Evolutionary conservation across 2,797 vertebrate species (phyloP), one percentile per base, ranked within the genome.

Genomic region (Paedocypris micromegethes): DNA sequence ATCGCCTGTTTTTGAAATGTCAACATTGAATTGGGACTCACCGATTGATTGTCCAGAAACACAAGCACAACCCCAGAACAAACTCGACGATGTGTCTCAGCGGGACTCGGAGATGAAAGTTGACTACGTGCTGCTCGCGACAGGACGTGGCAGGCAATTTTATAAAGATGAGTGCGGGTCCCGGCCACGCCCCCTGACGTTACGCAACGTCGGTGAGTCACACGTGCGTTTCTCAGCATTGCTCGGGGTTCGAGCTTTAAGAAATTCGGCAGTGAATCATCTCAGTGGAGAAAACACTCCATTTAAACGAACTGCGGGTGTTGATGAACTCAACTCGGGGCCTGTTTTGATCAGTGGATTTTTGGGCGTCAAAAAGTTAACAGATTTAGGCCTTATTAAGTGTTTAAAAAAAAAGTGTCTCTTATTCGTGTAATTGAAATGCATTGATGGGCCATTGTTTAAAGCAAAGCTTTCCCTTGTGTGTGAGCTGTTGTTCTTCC

Each of bases 181-280:
- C 86, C 43, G 75, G 88, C 89, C 88, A 84, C 85, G 84, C 49
- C 77, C 48, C 55, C 72, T 73, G 76, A 79, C 58, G 86, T 90
- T 90, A 88, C 85, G 79, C 76, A 81, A 82, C 81, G 44, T 69
- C 76, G 66, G 70, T 58, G 73, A 74, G 72, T 70, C 69, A 58
- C 54, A 61, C 75, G 52, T 60, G 61, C 64, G 54, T 78, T 78
- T 79, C 81, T 77, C 82, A 81, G 52, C 68, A 81, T 82, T 83
- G 75, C 77, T 66, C 47, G 74, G 74, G 58, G 72, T 44, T 64
- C 68, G 64, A 69, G 23, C 23, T 23, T 23, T 23, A 23, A 23
- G 23, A 23, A 23, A 44, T 6, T 9, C 3, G 37, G n/a, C 8
- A 23, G 9, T 52, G 41, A 46, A 39, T 9, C 3, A 40, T 38